Evolutionary conservation across 1,140 invertebrate genomes (phyloP).

Genomic region (Pogonomyrmex barbatus): DNA sequence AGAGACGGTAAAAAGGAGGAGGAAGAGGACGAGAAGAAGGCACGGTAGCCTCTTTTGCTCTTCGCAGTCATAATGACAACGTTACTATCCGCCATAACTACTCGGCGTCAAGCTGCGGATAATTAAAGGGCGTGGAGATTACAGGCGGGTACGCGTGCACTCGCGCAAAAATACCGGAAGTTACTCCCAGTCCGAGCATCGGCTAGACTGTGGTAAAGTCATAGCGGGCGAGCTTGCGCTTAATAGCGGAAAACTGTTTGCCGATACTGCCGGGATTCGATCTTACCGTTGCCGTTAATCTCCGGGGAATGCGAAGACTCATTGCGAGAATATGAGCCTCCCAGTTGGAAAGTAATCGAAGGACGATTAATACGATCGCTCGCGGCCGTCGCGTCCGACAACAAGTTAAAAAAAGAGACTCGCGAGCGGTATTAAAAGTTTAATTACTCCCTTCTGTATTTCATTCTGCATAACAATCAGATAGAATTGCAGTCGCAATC

Average conservation of each 20-base stretch:
- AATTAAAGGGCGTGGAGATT: constrained; percentile 74
- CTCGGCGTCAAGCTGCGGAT: constrained; percentile 60
- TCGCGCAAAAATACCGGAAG: constrained; percentile 62
- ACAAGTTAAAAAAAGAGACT: not conserved
- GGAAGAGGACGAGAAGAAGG: not conserved
- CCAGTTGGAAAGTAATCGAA: constrained; percentile 29
- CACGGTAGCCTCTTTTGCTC: constrained; percentile 52
- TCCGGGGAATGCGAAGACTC: constrained; percentile 42
- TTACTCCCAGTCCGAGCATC: constrained; percentile 14
- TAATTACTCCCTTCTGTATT: not conserved
- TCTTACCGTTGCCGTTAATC: constrained; percentile 48
- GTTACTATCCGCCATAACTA: constrained; percentile 55
- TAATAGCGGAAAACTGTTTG: constrained; percentile 55
- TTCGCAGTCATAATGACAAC: constrained; percentile 64
- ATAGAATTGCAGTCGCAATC: not conserved
- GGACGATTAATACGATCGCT: not conserved
- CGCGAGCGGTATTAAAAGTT: not conserved
- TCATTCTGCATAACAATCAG: not conserved
- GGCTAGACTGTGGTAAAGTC: constrained; percentile 28
- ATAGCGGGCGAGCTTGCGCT: constrained; percentile 28
- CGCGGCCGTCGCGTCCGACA: not conserved
- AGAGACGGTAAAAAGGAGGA: not conserved
- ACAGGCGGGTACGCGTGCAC: constrained; percentile 44
- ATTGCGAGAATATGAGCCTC: constrained; percentile 34
- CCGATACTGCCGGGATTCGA: constrained; percentile 44